Evolutionary conservation across 1,140 invertebrate genomes (phyloP), one percentile per base, ranked within the genome.

Genomic region (Neotoxoptera formosana): DNA sequence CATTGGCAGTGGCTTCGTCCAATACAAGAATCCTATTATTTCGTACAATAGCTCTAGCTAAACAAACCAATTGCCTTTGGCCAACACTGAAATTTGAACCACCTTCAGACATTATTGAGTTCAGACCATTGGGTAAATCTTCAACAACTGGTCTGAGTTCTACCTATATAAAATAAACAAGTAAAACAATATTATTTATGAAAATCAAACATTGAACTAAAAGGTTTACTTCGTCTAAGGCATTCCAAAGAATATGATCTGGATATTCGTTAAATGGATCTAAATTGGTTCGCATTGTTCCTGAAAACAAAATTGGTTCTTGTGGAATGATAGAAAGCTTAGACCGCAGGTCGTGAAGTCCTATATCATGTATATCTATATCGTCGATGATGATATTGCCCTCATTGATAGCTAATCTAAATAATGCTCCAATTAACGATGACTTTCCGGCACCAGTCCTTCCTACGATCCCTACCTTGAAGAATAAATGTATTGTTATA

Each of bases 391-490:
- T 94, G 56, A 98, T 96, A 1, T 94, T 41, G 14, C 97, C 97
- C 76, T 96, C 95, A 9, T 95, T 95, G 94, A 96, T 96, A 7
- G 96, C 96, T 93, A 99, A 94, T 90, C 98, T 96, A 94, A 99
- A 99, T 2, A 99, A 95, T 2, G 98, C 97, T 53, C 97, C 95
- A 92, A 98, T 98, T 8, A 99, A 95, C 0, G 98, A 99, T 0
- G 98, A 98, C 95, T 99, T 99, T 34, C 98, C 98, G 76, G 98
- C 98, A 1, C 98, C 98, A 23, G 98, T 98, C 94, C 97, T 96
- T 7, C 98, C 98, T 20, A 98, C 97, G 21, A 98, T 97, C 14
- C 97, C 97, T 30, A 97, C 95, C 94, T 95, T 7, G 76, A 94
- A 60, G 84, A 90, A 41, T 41, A 76, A 25, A 97, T 97, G 14